Percentiles rank a stretch among this genome's conserved stretches.
These are phyloP conservation scores for Sciurus carolinensis DNA, from an alignment of 2,797 vertebrate species.

Conservation along the genomic window DNA sequence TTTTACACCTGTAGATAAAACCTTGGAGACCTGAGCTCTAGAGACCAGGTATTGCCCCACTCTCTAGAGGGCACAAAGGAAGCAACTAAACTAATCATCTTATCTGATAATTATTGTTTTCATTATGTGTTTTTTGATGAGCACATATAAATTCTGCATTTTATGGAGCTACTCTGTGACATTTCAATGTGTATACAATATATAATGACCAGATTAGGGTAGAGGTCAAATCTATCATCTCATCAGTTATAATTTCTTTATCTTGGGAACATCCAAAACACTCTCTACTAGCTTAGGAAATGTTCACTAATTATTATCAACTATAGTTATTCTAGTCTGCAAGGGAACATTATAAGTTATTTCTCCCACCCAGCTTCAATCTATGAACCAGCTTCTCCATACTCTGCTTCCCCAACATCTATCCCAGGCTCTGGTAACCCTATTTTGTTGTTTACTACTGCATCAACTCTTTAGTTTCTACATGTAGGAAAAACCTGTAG, in stretches of 20 bases:
- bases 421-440: too few relatives aligned
- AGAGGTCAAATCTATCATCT: background rate
- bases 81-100: slow-evolving; percentile 17
- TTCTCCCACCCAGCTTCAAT: background rate
- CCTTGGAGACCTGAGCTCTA: background rate
- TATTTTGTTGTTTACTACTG: background rate
- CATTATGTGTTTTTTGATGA: background rate
- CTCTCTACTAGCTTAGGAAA: background rate
- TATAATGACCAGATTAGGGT: background rate
- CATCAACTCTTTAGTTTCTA: background rate
- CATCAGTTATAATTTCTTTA: background rate
- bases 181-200: background rate
- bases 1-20: background rate
- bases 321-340: too few relatives aligned
- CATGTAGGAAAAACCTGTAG: too few relatives aligned
- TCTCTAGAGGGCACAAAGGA: slow-evolving; percentile 1
- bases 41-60: background rate
- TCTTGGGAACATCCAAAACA: background rate
- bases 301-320: background rate
- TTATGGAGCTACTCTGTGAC: background rate
- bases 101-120: background rate
- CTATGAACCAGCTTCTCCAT: too few relatives aligned
- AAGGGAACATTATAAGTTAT: background rate
- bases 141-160: too few relatives aligned
- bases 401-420: too few relatives aligned